Evolutionary conservation across 1,140 invertebrate genomes (phyloP).

Genomic region (Acromyrmex heyeri): DNA sequence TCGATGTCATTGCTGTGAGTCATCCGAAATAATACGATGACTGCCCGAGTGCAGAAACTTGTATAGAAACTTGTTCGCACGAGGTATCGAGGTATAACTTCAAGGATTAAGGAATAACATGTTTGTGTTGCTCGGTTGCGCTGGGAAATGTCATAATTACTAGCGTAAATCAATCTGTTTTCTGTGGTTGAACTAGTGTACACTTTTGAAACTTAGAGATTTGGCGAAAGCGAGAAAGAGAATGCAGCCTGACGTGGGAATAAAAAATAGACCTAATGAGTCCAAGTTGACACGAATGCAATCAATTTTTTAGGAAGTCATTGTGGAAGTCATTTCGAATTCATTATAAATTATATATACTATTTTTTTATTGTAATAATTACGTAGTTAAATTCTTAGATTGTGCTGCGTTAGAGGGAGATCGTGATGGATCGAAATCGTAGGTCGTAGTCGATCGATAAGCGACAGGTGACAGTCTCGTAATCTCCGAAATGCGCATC

Average conservation of each 20-base stretch:
- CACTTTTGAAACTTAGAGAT: no score
- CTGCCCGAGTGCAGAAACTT: neutral
- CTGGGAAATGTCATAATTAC: slow-evolving; percentile 26
- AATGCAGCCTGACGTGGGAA: no score
- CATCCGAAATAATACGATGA: neutral
- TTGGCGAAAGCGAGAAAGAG: no score
- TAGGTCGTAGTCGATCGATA: neutral
- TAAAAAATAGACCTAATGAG: no score
- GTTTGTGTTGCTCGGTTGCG: neutral
- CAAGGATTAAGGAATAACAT: neutral
- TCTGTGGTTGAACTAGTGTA: no score
- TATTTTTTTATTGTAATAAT: neutral
- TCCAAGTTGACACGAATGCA: neutral
- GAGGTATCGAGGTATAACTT: neutral
- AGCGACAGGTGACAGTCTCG: neutral
- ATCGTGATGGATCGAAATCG: neutral
- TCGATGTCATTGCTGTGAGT: slow-evolving; percentile 47
- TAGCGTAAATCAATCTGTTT: neutral
- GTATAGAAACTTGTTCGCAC: neutral
- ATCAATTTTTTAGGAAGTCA: neutral
- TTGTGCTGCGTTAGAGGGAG: neutral
- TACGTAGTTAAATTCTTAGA: neutral
- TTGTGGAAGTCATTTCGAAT: neutral
- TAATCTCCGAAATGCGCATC: slow-evolving; percentile 47
- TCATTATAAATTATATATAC: neutral